These are phyloP conservation scores for Cossypha niveicapilla DNA, from an alignment of 2,797 vertebrate species.

Conservation along the genomic window DNA sequence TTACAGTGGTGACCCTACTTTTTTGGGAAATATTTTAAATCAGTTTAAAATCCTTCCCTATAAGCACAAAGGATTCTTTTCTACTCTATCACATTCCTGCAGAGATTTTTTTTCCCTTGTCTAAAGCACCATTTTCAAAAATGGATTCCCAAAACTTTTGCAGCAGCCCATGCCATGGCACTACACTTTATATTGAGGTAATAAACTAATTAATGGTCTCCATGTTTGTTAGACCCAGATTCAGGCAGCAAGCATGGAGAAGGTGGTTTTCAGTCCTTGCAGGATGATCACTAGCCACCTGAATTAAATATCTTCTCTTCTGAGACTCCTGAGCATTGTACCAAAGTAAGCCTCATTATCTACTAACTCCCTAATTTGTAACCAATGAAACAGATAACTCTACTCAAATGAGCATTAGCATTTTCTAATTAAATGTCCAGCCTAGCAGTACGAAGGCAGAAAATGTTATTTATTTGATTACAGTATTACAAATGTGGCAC, in stretches of 20 bases:
- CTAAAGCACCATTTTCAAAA: neutral
- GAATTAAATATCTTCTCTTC: conserved; percentile 4
- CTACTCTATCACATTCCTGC: neutral
- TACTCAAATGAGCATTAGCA: conserved; percentile 7
- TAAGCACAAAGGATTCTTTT: neutral
- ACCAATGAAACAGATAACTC: conserved; percentile 19
- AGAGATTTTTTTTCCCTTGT: neutral
- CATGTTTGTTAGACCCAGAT: neutral
- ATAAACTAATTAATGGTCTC: neutral
- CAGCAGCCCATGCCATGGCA: neutral
- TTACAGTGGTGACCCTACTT: neutral
- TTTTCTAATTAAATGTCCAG: conserved; percentile 34
- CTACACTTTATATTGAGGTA: neutral
- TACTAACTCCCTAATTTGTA: conserved; percentile 20
- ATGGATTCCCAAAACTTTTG: neutral
- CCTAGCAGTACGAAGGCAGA: neutral
- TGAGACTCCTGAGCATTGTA: neutral
- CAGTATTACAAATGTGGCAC: neutral
- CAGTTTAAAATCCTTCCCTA: neutral
- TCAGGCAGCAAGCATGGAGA: neutral
- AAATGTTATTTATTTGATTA: conserved; percentile 39
- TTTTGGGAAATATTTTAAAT: neutral
- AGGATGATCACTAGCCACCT: neutral
- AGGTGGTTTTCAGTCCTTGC: neutral
- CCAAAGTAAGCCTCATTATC: conserved; percentile 2